Conservation (phyloP, 2,888 invertebrate genomes). For the Dendrolimus houi region DNA sequence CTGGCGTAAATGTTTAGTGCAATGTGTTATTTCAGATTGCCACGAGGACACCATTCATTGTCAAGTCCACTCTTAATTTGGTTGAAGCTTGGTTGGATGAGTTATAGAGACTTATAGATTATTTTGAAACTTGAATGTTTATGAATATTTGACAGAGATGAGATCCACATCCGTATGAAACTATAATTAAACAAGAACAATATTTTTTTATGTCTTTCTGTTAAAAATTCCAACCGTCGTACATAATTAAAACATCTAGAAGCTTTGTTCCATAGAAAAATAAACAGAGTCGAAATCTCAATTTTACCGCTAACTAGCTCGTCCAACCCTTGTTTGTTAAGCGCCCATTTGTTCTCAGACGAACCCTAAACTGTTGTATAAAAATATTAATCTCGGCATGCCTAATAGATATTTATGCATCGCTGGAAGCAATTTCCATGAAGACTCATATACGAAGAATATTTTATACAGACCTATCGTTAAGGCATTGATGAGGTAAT, state of each 20-base stretch:
- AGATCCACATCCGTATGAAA: too few relatives aligned
- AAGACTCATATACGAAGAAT: constrained; percentile 32
- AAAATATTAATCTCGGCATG: constrained; percentile 67
- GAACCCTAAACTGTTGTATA: constrained; percentile 46
- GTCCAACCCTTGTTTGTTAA: constrained; percentile 62
- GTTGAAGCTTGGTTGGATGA: too few relatives aligned
- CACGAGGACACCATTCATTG: too few relatives aligned
- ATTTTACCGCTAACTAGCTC: constrained; percentile 23
- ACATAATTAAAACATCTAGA: neutral
- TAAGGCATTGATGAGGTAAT: constrained; percentile 50
- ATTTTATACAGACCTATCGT: constrained; percentile 43
- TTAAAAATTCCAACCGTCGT: neutral
- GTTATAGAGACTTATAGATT: too few relatives aligned
- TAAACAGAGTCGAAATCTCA: constrained; percentile 2
- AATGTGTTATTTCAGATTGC: too few relatives aligned
- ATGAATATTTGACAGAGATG: too few relatives aligned
- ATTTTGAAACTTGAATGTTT: too few relatives aligned
- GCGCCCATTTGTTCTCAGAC: constrained; percentile 41
- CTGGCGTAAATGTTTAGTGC: too few relatives aligned
- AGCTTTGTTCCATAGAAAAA: neutral
- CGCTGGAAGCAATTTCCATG: constrained; percentile 60
- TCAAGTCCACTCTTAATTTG: too few relatives aligned
- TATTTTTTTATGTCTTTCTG: neutral
- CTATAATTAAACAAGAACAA: too few relatives aligned
- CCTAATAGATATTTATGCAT: constrained; percentile 74